Evolutionary conservation across 1,140 invertebrate genomes (phyloP).

Genomic region (Brachionus rotundiformis): DNA sequence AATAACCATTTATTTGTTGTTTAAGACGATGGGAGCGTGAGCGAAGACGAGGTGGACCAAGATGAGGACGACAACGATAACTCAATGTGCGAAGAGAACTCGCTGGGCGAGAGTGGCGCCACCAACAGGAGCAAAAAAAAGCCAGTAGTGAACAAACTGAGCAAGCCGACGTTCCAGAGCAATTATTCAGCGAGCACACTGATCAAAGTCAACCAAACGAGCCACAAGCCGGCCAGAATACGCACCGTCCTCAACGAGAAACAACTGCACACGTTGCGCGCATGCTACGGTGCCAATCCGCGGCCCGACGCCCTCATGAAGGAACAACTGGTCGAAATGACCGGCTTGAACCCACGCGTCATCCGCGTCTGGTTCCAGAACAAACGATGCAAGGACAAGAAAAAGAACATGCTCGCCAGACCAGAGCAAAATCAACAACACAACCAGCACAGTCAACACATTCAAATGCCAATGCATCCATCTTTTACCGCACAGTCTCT

Average conservation of each 20-base stretch:
- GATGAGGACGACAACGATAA: constrained; percentile 39
- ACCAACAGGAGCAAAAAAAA: not conserved
- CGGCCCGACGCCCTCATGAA: constrained; percentile 98
- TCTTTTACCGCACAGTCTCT: not conserved
- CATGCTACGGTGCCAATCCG: constrained; percentile 93
- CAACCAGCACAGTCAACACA: constrained; percentile 68
- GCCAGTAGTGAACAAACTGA: not conserved
- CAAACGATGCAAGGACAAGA: constrained; percentile 98
- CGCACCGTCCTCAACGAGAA: constrained; percentile 97
- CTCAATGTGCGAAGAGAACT: constrained; percentile 49
- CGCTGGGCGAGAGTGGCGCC: not conserved
- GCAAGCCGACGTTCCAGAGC: not conserved
- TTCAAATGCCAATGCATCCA: constrained; percentile 70
- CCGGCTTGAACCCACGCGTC: constrained; percentile 86
- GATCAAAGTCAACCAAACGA: not conserved
- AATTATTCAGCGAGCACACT: not conserved
- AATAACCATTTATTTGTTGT: constrained; percentile 5
- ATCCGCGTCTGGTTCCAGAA: constrained; percentile 98
- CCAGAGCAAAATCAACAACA: constrained; percentile 75
- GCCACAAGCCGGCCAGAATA: constrained; percentile 85
- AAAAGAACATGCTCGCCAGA: constrained; percentile 91
- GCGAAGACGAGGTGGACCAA: constrained; percentile 41
- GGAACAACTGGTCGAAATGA: constrained; percentile 98
- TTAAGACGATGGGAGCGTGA: not conserved
- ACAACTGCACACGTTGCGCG: constrained; percentile 85